These are phyloP conservation scores for Chelmon rostratus DNA, from an alignment of 2,797 vertebrate genomes.

Conservation along the genomic window DNA sequence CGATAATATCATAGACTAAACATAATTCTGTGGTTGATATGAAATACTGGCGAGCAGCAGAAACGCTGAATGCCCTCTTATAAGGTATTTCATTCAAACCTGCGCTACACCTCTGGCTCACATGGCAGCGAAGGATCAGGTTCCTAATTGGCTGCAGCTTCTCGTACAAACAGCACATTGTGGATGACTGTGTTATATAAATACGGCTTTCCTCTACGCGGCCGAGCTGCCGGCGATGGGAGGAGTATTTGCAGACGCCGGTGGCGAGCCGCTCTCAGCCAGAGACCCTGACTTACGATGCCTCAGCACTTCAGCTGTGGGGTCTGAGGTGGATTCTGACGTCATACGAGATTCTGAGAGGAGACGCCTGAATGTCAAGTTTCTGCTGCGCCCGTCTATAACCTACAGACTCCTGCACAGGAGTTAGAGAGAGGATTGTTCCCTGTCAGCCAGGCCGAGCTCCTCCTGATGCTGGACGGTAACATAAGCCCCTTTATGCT, in stretches of 20 bases:
- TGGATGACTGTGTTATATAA: slow-evolving; percentile 55
- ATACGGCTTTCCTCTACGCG: slow-evolving; percentile 38
- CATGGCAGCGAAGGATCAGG: slow-evolving; percentile 31
- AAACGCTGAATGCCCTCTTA: background rate
- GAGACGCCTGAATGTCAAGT: slow-evolving; percentile 28
- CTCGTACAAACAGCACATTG: slow-evolving; percentile 71
- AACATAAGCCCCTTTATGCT: slow-evolving; percentile 36
- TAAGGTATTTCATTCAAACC: background rate
- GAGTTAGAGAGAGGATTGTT: slow-evolving; percentile 24
- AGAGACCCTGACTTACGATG: slow-evolving; percentile 37
- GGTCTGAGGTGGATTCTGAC: slow-evolving; percentile 59
- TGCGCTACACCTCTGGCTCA: background rate
- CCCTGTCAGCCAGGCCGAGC: background rate
- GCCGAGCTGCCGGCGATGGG: slow-evolving; percentile 37
- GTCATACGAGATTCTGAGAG: slow-evolving; percentile 36
- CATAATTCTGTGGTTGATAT: background rate
- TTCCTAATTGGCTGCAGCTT: slow-evolving; percentile 69
- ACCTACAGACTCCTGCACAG: slow-evolving; percentile 1
- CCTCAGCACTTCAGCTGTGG: slow-evolving; percentile 66
- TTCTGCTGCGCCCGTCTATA: background rate
- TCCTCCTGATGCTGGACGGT: background rate
- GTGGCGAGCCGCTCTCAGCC: slow-evolving; percentile 31
- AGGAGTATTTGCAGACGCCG: slow-evolving; percentile 51
- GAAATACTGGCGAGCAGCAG: background rate
- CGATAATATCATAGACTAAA: slow-evolving; percentile 33